These are phyloP conservation scores for Galerucella pusilla DNA, from an alignment of 2,888 invertebrate genomes.

Conservation along the genomic window DNA sequence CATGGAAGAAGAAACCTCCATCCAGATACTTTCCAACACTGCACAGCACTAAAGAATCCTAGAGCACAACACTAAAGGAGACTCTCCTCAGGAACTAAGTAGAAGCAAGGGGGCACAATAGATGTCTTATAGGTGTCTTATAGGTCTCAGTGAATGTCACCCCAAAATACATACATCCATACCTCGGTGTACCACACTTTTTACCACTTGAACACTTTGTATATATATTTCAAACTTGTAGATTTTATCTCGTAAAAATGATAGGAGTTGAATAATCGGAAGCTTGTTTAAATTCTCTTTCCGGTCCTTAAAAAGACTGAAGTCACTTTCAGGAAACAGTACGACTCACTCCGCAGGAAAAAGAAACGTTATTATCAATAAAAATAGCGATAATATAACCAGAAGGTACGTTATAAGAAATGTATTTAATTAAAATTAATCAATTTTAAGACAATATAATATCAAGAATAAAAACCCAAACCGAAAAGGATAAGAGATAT, in stretches of 20 bases:
- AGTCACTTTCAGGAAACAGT: conserved; percentile 10
- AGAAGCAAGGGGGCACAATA: too few species aligned
- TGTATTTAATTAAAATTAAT: neutral
- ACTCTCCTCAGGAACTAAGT: too few species aligned
- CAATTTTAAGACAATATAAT: neutral
- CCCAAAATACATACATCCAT: too few species aligned
- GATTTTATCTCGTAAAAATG: neutral
- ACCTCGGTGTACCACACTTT: too few species aligned
- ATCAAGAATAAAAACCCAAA: conserved; percentile 13
- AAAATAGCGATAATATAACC: conserved; percentile 1
- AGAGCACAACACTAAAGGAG: too few species aligned
- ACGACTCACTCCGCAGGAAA: conserved; percentile 1
- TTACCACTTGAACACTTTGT: too few species aligned
- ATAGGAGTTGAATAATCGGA: neutral
- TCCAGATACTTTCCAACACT: too few species aligned
- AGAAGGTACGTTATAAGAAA: neutral
- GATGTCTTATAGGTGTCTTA: too few species aligned
- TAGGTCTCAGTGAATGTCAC: too few species aligned
- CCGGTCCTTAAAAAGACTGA: neutral
- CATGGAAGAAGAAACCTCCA: too few species aligned
- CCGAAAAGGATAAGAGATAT: conserved; percentile 3
- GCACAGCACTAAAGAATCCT: too few species aligned
- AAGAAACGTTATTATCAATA: conserved; percentile 9
- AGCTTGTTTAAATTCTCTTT: neutral
- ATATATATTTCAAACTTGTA: too few species aligned